Evolutionary conservation across 2,888 invertebrate genomes (phyloP), one percentile per base, ranked within the genome.

Genomic region (Ochropacha duplaris): DNA sequence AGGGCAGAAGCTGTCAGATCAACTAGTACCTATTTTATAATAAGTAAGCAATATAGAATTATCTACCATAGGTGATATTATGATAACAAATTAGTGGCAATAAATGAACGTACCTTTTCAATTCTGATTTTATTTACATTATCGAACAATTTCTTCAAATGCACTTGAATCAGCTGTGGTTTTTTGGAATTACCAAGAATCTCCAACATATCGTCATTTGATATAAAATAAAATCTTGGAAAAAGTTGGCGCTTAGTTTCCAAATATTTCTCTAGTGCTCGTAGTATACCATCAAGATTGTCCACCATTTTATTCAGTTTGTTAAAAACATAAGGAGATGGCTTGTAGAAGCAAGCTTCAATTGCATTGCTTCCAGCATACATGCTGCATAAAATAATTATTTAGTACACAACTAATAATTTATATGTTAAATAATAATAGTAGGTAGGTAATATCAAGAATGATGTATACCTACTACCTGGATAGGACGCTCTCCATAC

Each of bases 201-300:
- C 87, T 98, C 97, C 55, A 97, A 84, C 69, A 97, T 89, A 78
- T 97, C 97, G 74, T 93, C 93, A 57, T 93, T 93, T 1, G 93
- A 95, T 88, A 90, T 95, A 71, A 95, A 95, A 79, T 95, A 95
- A 82, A 95, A 95, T 69, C 95, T 83, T 14, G 98, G 98, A 85
- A 98, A 98, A 50, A 97, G 82, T 83, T 96, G 96, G n/a, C 98
- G 93, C 80, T 98, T 98, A 0, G 96, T 96, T 89, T 98, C 98
- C 62, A 98, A 91, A 84, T 98, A 98, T 79, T 95, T 94, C 83
- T 98, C 98, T 55, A 98, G 88, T 0, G 96, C 96, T 76, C 97
- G 94, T 78, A 98, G 96, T 69, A 98, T 96, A 36, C 94, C 87
- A 80, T 98, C 98, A 63, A 98, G 90, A 68, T 95, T 95, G 57